phyloP scores from a whole-genome alignment of 2,113 vertebrate species.

The Monarcha castaneiventris region DNA sequence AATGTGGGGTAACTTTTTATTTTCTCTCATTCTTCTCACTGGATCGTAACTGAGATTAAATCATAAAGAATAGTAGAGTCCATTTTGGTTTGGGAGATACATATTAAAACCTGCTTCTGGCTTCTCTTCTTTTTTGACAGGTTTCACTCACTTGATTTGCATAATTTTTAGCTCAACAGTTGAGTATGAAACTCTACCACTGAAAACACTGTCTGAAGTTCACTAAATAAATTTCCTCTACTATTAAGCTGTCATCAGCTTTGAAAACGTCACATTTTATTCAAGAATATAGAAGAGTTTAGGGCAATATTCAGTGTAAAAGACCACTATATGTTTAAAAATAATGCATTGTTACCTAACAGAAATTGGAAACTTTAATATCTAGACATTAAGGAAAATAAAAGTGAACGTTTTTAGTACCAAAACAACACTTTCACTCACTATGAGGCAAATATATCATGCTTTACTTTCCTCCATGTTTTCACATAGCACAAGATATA shows the following conservation, averaged over 20 bases:
- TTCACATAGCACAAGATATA: not conserved
- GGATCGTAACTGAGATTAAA: not conserved
- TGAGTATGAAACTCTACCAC: not conserved
- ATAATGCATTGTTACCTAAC: not conserved
- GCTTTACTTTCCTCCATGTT: not conserved
- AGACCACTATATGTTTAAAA: not conserved
- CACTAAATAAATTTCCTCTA: constrained; percentile 5
- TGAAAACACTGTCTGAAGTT: not conserved
- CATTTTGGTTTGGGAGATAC: not conserved
- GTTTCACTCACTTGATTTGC: constrained; percentile 5
- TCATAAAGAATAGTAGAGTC: not conserved
- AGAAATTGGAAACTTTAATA: not conserved
- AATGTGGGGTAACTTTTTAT: fast-evolving
- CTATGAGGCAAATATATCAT: not conserved
- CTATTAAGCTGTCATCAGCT: constrained; percentile 23
- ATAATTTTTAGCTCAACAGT: not conserved
- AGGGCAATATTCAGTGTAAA: not conserved
- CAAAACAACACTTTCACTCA: not conserved
- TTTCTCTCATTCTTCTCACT: not conserved
- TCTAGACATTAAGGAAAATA: not conserved
- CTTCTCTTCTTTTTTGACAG: constrained; percentile 3
- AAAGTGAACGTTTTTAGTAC: not conserved
- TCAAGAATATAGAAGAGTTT: not conserved
- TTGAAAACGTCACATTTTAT: not conserved
- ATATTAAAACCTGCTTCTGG: not conserved